A percentile compares a stretch with the other conserved stretches of the same genome.
Evolutionary conservation across 2,797 vertebrate species (phyloP).

Genomic region (Caiman crocodilus): DNA sequence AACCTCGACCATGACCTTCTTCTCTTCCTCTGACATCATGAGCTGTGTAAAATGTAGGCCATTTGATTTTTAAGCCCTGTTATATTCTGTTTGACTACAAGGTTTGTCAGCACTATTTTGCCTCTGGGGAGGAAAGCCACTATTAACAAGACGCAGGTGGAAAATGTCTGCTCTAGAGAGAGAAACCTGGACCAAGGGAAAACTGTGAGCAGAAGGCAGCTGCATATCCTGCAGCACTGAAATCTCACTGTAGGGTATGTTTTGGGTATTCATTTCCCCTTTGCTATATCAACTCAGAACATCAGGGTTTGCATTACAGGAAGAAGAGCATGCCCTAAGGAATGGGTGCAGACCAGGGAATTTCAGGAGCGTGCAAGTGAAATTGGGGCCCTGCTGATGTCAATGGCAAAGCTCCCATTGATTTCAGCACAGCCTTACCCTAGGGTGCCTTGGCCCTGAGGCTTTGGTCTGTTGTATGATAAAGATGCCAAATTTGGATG

Average conservation of each 20-base stretch:
- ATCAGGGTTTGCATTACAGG: neutral
- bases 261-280: neutral
- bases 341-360: neutral
- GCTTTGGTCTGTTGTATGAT: neutral
- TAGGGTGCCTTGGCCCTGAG: neutral
- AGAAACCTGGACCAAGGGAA: neutral
- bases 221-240: neutral
- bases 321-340: no score
- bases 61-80: neutral
- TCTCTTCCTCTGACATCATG: neutral
- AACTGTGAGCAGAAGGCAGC: neutral
- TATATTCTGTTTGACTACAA: neutral
- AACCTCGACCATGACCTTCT: neutral
- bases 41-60: neutral
- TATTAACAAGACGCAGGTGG: neutral
- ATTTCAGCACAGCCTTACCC: neutral
- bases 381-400: neutral
- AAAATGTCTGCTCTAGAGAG: neutral
- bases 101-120: neutral
- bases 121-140: neutral
- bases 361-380: neutral
- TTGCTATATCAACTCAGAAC: neutral
- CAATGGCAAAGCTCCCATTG: neutral
- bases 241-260: neutral
- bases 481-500: neutral